These are phyloP conservation scores for Copidosoma floridanum DNA, from an alignment of 1,140 invertebrate genomes.

Conservation along the genomic window DNA sequence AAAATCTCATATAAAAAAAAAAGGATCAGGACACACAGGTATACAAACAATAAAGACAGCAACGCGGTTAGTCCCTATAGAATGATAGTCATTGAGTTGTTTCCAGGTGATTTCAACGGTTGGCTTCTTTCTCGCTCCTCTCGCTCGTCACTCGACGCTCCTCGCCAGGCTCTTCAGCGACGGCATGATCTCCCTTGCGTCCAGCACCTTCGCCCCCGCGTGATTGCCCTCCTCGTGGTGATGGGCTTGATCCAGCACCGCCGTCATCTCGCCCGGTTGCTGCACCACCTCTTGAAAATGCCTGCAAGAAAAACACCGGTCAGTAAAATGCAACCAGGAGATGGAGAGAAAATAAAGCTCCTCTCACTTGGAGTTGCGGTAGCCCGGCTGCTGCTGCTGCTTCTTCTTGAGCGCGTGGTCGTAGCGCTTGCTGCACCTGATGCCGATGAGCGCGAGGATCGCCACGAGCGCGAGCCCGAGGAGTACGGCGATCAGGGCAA, in stretches of 20 bases:
- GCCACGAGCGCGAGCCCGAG: constrained; percentile 26
- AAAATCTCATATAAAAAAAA: too few species aligned
- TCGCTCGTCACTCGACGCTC: constrained; percentile 26
- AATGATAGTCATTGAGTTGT: background rate
- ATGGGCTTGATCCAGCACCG: background rate
- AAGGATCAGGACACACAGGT: background rate
- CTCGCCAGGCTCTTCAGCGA: constrained; percentile 12
- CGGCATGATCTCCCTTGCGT: background rate
- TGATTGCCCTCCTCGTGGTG: constrained; percentile 6
- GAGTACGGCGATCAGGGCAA: constrained; percentile 27
- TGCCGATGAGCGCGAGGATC: constrained; percentile 21
- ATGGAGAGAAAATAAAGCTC: too few species aligned
- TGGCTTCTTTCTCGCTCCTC: constrained; percentile 13
- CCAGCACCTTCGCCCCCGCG: background rate
- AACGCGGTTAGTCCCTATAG: too few species aligned
- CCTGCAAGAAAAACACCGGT: background rate
- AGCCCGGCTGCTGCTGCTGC: constrained; percentile 9
- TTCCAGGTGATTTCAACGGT: background rate
- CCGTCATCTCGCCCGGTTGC: constrained; percentile 7
- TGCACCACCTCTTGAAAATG: constrained; percentile 11
- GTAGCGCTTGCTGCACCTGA: constrained; percentile 23
- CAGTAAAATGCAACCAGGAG: too few species aligned
- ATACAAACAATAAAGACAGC: background rate
- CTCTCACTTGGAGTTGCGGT: constrained; percentile 6
- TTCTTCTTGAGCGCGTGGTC: constrained; percentile 13